phyloP scores from a whole-genome alignment of 2,797 vertebrate species.

The Parauchenoglanis punctatus region DNA sequence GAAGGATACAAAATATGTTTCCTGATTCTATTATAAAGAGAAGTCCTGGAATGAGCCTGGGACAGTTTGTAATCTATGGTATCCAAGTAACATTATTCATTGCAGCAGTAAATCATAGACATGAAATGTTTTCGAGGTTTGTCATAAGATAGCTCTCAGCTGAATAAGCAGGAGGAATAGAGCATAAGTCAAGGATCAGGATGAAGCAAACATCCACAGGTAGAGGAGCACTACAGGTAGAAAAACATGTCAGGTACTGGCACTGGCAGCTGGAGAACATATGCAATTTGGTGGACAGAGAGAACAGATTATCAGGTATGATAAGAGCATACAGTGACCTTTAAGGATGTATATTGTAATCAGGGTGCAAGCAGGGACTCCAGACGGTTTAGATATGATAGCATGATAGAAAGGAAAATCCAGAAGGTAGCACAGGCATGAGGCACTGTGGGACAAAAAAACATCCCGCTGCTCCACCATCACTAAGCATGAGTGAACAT shows the following conservation, averaged over 20 bases:
- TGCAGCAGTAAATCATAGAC: neutral
- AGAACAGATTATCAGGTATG: neutral
- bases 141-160: neutral
- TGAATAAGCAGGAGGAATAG: neutral
- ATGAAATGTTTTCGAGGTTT: neutral
- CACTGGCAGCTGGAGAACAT: neutral
- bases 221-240: neutral
- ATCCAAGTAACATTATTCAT: neutral
- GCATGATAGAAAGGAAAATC: neutral
- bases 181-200: neutral
- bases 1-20: neutral
- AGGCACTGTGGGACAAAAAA: neutral
- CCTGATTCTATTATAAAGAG: neutral
- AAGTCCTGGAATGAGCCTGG: neutral
- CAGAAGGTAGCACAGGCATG: constrained; percentile 8
- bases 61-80: neutral
- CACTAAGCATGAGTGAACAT: neutral
- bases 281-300: neutral
- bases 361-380: neutral
- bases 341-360: neutral
- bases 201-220: neutral
- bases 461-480: neutral
- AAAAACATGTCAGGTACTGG: neutral
- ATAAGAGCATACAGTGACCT: neutral
- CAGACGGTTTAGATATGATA: neutral